Conservation (phyloP, 2,797 vertebrate species). For the Hapalemur alaotrensis region DNA sequence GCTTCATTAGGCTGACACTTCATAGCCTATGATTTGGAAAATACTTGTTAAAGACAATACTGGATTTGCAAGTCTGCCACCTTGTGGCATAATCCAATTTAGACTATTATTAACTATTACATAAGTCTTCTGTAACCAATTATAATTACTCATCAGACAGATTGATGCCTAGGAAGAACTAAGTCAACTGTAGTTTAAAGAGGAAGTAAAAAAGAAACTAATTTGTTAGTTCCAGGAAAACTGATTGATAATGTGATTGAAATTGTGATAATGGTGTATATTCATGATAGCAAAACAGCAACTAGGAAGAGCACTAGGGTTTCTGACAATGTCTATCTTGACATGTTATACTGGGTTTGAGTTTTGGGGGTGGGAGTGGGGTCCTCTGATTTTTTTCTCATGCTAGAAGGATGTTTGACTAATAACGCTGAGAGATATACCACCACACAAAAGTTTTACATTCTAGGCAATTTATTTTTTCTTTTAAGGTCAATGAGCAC, state of each 20-base stretch:
- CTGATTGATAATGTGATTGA: background rate
- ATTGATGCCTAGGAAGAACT: background rate
- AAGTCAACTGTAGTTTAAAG: background rate
- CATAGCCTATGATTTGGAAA: constrained; percentile 2
- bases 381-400: background rate
- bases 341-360: background rate
- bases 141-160: background rate
- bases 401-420: background rate
- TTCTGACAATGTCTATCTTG: background rate
- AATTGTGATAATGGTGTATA: background rate
- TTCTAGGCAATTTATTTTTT: background rate
- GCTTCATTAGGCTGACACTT: background rate
- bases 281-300: background rate
- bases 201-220: background rate
- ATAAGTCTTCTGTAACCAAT: background rate
- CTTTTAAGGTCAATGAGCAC: background rate
- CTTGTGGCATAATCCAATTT: constrained; percentile 2
- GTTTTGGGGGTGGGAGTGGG: background rate
- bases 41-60: background rate
- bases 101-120: background rate
- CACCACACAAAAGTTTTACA: background rate
- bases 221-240: background rate
- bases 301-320: background rate
- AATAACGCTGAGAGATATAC: background rate
- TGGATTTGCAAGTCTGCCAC: constrained; percentile 27